Evolutionary conservation across 2,797 vertebrate genomes (phyloP).

Genomic region (Poecilia velifera): DNA sequence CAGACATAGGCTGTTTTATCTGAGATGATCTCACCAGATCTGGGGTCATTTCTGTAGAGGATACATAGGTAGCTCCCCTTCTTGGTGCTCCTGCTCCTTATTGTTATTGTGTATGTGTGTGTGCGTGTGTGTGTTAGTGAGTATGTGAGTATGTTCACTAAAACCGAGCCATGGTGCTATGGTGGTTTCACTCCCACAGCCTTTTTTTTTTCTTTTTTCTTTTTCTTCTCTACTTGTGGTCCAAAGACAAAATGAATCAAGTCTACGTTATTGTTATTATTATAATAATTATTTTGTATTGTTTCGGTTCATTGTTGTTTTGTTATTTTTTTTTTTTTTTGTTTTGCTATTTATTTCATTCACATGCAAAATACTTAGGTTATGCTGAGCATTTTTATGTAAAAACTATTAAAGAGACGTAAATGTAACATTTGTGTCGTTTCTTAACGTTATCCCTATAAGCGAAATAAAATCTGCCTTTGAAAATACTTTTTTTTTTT

Average conservation of each 20-base stretch:
- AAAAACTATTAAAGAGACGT: slow-evolving; percentile 82
- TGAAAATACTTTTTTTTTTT: slow-evolving; percentile 4
- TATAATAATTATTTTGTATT: slow-evolving; percentile 31
- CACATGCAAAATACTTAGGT: slow-evolving; percentile 64
- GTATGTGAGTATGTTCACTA: slow-evolving; percentile 7
- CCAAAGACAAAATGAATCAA: slow-evolving; percentile 50
- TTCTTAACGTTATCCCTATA: slow-evolving; percentile 63
- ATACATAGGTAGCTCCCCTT: slow-evolving; percentile 30
- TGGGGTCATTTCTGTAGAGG: slow-evolving; percentile 36
- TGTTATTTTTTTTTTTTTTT: not conserved
- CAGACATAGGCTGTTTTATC: slow-evolving; percentile 12
- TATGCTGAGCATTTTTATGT: slow-evolving; percentile 76
- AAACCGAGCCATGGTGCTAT: slow-evolving; percentile 41
- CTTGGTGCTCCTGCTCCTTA: slow-evolving; percentile 38
- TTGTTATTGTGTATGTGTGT: not conserved
- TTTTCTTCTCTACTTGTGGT: slow-evolving; percentile 28
- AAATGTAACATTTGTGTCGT: slow-evolving; percentile 80
- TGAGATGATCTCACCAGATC: slow-evolving; percentile 9
- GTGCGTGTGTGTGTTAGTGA: not conserved
- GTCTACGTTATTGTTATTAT: slow-evolving; percentile 50
- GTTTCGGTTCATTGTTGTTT: not conserved
- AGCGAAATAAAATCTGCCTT: slow-evolving; percentile 18
- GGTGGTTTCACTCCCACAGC: slow-evolving; percentile 25
- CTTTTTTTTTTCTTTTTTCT: slow-evolving; percentile 23
- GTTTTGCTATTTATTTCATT: slow-evolving; percentile 78